A percentile compares a stretch with the other conserved stretches of the same genome.
phyloP scores from a whole-genome alignment of 2,888 invertebrate genomes.

The Trichopria drosophilae region DNA sequence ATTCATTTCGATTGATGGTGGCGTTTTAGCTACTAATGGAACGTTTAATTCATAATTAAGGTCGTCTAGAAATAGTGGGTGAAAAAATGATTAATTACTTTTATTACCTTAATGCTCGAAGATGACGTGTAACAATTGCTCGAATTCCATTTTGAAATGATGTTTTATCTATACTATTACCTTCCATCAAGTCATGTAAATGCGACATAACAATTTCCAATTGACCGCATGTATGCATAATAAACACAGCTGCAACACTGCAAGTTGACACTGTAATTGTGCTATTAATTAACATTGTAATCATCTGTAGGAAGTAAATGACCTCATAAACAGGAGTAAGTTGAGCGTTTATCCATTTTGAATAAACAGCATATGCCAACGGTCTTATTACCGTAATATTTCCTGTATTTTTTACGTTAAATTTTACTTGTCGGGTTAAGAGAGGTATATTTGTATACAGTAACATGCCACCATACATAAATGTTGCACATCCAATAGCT shows the following conservation, averaged over 20 bases:
- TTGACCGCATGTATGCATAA: constrained; percentile 21
- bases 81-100: too few relatives aligned
- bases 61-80: too few relatives aligned
- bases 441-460: constrained; percentile 22
- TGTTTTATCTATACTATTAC: too few relatives aligned
- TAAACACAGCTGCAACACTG: constrained; percentile 24
- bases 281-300: constrained; percentile 23
- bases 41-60: too few relatives aligned
- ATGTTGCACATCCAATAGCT: constrained; percentile 34
- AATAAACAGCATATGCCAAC: constrained; percentile 23
- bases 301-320: constrained; percentile 15
- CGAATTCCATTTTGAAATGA: too few relatives aligned
- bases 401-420: constrained; percentile 3
- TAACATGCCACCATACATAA: constrained; percentile 42
- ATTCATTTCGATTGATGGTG: too few relatives aligned
- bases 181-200: constrained; percentile 22
- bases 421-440: constrained; percentile 6
- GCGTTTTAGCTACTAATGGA: too few relatives aligned
- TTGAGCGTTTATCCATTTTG: constrained; percentile 12
- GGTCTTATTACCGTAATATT: too few relatives aligned
- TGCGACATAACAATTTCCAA: constrained; percentile 18
- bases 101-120: too few relatives aligned
- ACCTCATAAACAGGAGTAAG: constrained; percentile 23
- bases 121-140: too few relatives aligned
- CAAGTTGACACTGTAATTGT: constrained; percentile 25